Evolutionary conservation across 2,797 vertebrate species (phyloP).

Genomic region (Phalloptychus januarius): DNA sequence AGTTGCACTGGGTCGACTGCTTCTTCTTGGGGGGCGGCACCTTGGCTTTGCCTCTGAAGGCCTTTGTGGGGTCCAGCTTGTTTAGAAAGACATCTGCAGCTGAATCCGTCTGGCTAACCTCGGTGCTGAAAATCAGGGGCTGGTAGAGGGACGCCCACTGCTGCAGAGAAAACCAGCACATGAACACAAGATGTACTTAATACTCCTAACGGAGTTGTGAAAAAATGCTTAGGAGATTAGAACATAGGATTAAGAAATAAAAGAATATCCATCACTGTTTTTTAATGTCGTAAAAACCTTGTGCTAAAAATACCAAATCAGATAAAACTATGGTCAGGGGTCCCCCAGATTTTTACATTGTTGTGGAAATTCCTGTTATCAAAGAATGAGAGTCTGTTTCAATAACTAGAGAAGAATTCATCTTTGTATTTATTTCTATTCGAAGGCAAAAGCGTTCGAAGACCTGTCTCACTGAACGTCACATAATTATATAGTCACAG

Average conservation of each 20-base stretch:
- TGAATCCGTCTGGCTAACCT: constrained; percentile 77
- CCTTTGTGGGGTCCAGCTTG: constrained; percentile 91
- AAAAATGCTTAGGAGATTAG: not conserved
- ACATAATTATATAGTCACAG: too few relatives aligned
- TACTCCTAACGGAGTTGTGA: not conserved
- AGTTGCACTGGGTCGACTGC: constrained; percentile 67
- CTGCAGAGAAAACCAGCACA: constrained; percentile 72
- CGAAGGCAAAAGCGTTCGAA: too few relatives aligned
- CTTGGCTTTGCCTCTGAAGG: constrained; percentile 91
- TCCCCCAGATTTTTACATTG: not conserved
- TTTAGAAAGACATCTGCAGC: constrained; percentile 83
- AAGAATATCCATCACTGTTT: not conserved
- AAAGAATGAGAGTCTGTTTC: too few relatives aligned
- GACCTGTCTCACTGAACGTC: too few relatives aligned
- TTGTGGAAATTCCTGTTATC: too few relatives aligned
- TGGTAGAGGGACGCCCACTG: constrained; percentile 97
- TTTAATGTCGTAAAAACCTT: too few relatives aligned
- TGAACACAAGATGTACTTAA: not conserved
- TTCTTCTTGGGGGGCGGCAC: constrained; percentile 88
- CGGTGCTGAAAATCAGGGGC: constrained; percentile 85
- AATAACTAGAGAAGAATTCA: too few relatives aligned
- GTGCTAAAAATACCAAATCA: not conserved
- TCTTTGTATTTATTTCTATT: too few relatives aligned
- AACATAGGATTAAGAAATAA: not conserved
- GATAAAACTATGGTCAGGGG: not conserved